These are phyloP conservation scores for Hoplodrina ambigua DNA, from an alignment of 2,888 invertebrate genomes.

Conservation along the genomic window DNA sequence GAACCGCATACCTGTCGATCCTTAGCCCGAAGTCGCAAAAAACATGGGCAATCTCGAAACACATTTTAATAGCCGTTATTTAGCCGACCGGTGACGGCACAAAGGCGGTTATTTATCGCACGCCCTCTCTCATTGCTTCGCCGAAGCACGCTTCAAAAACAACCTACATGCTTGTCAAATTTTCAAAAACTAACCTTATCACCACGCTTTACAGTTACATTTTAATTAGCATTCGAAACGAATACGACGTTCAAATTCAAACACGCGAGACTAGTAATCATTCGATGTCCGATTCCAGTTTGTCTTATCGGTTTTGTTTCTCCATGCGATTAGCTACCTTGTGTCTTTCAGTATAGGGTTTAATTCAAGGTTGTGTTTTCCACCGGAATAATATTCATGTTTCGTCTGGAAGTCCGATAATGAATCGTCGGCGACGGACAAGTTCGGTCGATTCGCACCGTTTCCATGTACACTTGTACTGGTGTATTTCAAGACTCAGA, in stretches of 20 bases:
- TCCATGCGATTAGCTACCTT: slow-evolving; percentile 69
- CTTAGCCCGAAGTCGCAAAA: slow-evolving; percentile 79
- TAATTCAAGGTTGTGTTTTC: slow-evolving; percentile 46
- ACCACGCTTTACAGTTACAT: slow-evolving; percentile 71
- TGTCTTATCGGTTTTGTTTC: slow-evolving; percentile 76
- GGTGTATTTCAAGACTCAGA: slow-evolving; percentile 70
- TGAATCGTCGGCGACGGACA: slow-evolving; percentile 87
- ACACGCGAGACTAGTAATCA: slow-evolving; percentile 87
- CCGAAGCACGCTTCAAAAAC: slow-evolving; percentile 80
- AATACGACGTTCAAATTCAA: slow-evolving; percentile 82
- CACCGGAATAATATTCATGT: slow-evolving; percentile 79
- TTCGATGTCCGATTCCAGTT: slow-evolving; percentile 85
- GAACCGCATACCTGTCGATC: slow-evolving; percentile 74
- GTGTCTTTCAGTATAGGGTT: slow-evolving; percentile 42
- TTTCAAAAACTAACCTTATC: slow-evolving; percentile 77
- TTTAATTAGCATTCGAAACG: slow-evolving; percentile 70
- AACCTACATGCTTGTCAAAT: slow-evolving; percentile 74
- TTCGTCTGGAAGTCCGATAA: slow-evolving; percentile 85
- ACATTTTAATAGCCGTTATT: slow-evolving; percentile 89
- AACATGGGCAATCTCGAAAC: slow-evolving; percentile 86
- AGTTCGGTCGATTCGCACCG: slow-evolving; percentile 82
- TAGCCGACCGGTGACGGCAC: slow-evolving; percentile 88
- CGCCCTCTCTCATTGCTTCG: slow-evolving; percentile 90
- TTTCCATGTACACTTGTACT: slow-evolving; percentile 68
- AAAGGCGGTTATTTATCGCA: slow-evolving; percentile 90